Conservation (phyloP, 2,888 invertebrate genomes). For the Ophioninae sp. region DNA sequence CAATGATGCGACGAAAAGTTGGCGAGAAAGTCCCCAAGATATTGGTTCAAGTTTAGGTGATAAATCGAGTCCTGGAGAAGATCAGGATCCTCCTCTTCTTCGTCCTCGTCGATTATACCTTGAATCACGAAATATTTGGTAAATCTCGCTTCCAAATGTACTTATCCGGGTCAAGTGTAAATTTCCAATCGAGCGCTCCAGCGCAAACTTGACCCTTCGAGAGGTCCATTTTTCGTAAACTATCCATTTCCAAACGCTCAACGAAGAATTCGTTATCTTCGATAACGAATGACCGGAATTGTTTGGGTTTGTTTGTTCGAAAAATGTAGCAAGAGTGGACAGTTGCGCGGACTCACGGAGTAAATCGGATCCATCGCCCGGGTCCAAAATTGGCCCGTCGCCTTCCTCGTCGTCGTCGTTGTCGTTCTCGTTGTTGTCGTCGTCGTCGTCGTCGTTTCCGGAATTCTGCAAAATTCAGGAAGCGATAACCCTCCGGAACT, state of each 20-base stretch:
- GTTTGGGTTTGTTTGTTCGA: not conserved
- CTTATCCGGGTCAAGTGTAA: too few species aligned
- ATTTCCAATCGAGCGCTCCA: too few species aligned
- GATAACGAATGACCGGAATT: too few species aligned
- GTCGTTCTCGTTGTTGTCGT: too few species aligned
- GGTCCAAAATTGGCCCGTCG: slow-evolving; percentile 72
- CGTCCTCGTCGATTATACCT: slow-evolving; percentile 67
- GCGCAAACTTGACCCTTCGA: too few species aligned
- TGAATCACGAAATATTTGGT: not conserved
- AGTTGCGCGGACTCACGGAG: slow-evolving; percentile 67
- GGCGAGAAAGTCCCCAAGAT: slow-evolving; percentile 85
- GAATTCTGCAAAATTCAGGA: slow-evolving; percentile 32
- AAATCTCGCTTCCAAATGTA: too few species aligned
- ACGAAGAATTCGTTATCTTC: too few species aligned
- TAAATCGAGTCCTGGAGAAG: slow-evolving; percentile 85
- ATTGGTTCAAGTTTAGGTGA: slow-evolving; percentile 84
- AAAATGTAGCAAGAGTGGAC: not conserved
- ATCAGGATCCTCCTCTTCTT: slow-evolving; percentile 83
- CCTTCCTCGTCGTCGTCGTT: slow-evolving; percentile 78
- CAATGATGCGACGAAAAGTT: slow-evolving; percentile 85
- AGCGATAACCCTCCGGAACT: not conserved
- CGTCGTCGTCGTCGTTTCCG: slow-evolving; percentile 79
- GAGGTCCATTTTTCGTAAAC: too few species aligned
- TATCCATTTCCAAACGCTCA: too few species aligned
- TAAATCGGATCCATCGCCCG: slow-evolving; percentile 71